A percentile compares a stretch with the other conserved stretches of the same genome.
Evolutionary conservation across 1,140 invertebrate genomes (phyloP).

Genomic region (Littorina saxatilis): DNA sequence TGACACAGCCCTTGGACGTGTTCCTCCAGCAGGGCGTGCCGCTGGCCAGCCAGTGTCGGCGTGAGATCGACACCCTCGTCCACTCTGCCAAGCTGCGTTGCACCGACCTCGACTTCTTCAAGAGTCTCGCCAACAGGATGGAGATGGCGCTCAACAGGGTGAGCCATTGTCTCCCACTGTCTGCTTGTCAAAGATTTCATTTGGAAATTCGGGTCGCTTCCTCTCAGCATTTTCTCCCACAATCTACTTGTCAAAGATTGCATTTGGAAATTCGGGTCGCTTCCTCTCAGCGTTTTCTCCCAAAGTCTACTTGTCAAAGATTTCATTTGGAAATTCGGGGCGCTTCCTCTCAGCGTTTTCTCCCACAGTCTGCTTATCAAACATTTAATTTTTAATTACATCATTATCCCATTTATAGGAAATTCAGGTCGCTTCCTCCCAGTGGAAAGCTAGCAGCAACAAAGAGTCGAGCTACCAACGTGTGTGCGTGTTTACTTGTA

Average conservation of each 20-base stretch:
- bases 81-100: constrained; percentile 42
- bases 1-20: constrained; percentile 54
- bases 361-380: too few species aligned
- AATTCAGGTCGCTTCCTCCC: too few species aligned
- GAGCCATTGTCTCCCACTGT: constrained; percentile 15
- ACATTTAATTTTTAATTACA: too few species aligned
- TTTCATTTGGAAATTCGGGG: too few species aligned
- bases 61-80: constrained; percentile 43
- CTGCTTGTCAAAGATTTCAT: background rate
- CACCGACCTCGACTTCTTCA: constrained; percentile 47
- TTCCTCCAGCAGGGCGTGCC: constrained; percentile 36
- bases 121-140: constrained; percentile 39
- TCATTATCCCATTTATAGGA: too few species aligned
- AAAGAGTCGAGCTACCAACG: too few species aligned
- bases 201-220: background rate
- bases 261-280: too few species aligned
- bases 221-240: background rate
- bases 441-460: too few species aligned
- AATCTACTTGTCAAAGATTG: background rate
- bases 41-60: constrained; percentile 35
- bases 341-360: too few species aligned
- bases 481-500: too few species aligned
- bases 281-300: too few species aligned
- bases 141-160: constrained; percentile 46
- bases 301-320: too few species aligned